Evolutionary conservation across 2,797 vertebrate genomes (phyloP), one percentile per base, ranked within the genome.

Genomic region (Hydrolagus colliei): DNA sequence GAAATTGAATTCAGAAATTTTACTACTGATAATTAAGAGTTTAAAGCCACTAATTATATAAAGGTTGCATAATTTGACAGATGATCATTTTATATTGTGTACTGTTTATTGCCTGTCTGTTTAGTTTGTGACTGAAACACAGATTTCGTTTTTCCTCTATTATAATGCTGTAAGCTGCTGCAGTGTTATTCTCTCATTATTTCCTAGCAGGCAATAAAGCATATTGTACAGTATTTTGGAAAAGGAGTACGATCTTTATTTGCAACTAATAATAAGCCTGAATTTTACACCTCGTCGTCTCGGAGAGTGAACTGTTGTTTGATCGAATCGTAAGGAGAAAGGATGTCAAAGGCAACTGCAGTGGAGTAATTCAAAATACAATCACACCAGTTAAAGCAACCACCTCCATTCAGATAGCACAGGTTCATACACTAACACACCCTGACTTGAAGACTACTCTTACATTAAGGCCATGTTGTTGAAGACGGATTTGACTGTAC

Each of bases 161-260:
- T 87, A 87, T 91, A 88, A 89, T 89, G 89, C 89, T 92, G 90
- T 92, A 92, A 92, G 90, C 90, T 89, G 89, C 89, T 88, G 88
- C 88, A 88, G 91, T 90, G 91, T 89, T 92, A 88, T 89, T 92
- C 88, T 88, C 90, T 68, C 92, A 91, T 91, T 90, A 89, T 92
- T 92, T 92, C 91, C 90, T 91, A 91, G 89, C 86, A 91, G 89
- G 89, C 91, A 92, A 93, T 92, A 93, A 93, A 92, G 87, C 90
- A 90, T 92, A 89, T 91, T 91, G 88, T 91, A 90, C 65, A 84
- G 79, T 84, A 84, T 84, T 41, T 84, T 84, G 67, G 67, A 65
- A 35, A 18, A 12, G 18, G 41, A 84, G 68, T 68, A 10, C 16
- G 11, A 35, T 67, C 65, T 41, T 68, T 14, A 35, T 67, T 35